Percentiles rank a stretch among this genome's conserved stretches.
Conservation (phyloP, 2,113 vertebrate species). For the Merops nubicus region DNA sequence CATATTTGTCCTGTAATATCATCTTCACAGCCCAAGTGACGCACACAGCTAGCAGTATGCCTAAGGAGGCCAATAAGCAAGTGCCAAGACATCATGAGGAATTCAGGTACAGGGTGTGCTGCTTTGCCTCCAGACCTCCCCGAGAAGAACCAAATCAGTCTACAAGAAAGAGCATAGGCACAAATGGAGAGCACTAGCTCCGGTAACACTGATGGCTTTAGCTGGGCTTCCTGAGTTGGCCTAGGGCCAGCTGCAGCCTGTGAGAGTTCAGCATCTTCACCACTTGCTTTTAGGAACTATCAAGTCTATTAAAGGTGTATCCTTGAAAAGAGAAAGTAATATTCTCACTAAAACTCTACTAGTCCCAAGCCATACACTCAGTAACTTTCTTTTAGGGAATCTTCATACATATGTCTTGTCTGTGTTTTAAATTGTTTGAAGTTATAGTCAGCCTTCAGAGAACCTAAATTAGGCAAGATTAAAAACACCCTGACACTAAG, state of each 20-base stretch:
- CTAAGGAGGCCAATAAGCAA: neutral
- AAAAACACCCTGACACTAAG: neutral
- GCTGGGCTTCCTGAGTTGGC: neutral
- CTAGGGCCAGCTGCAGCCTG: neutral
- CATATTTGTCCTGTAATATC: neutral
- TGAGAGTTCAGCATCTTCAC: neutral
- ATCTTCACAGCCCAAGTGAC: neutral
- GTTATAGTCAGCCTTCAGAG: neutral
- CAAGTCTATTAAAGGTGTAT: neutral
- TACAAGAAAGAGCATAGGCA: neutral
- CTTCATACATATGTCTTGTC: neutral
- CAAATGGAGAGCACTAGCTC: neutral
- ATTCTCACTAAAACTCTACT: neutral
- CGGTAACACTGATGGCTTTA: neutral
- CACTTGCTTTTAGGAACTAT: neutral
- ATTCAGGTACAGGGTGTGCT: neutral
- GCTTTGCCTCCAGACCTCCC: neutral
- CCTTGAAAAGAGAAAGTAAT: neutral
- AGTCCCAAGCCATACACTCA: neutral
- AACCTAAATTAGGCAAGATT: neutral
- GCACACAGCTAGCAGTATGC: neutral
- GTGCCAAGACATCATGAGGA: neutral
- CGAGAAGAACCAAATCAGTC: neutral
- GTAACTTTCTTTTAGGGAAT: neutral
- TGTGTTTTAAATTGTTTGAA: neutral